Percentiles rank a stretch among this genome's conserved stretches.
These are phyloP conservation scores for Spisula subtruncata DNA, from an alignment of 2,888 invertebrate species.

Conservation along the genomic window DNA sequence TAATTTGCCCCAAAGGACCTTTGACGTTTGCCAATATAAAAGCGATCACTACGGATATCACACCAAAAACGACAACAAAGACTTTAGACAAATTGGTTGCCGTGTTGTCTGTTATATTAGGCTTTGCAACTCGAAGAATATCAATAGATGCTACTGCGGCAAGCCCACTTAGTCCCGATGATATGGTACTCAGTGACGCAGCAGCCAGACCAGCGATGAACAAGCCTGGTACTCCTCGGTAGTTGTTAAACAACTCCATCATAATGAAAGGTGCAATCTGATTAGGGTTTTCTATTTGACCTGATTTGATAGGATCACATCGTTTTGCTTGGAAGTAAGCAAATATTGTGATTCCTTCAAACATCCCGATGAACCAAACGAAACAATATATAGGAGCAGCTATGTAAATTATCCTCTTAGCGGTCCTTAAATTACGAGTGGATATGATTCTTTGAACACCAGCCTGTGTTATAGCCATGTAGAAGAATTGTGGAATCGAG, in stretches of 20 bases:
- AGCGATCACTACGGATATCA: slow-evolving; percentile 30
- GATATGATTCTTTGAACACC: slow-evolving; percentile 44
- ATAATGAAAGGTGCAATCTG: slow-evolving; percentile 38
- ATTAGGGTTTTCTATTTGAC: slow-evolving; percentile 33
- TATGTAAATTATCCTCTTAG: slow-evolving; percentile 25
- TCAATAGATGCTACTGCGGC: slow-evolving; percentile 43
- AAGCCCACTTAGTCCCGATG: slow-evolving; percentile 40
- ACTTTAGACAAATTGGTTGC: slow-evolving; percentile 30
- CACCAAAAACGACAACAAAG: slow-evolving; percentile 49
- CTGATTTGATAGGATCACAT: slow-evolving; percentile 51
- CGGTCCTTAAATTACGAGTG: slow-evolving; percentile 25
- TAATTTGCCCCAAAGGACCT: slow-evolving; percentile 52
- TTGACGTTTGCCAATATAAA: slow-evolving; percentile 43
- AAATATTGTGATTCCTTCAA: slow-evolving; percentile 32
- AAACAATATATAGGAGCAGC: slow-evolving; percentile 40
- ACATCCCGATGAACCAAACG: background rate
- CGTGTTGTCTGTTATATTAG: slow-evolving; percentile 2
- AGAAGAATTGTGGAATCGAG: slow-evolving; percentile 26
- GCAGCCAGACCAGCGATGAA: slow-evolving; percentile 41
- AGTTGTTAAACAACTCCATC: slow-evolving; percentile 35
- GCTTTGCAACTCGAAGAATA: slow-evolving; percentile 15
- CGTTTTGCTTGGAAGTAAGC: slow-evolving; percentile 39
- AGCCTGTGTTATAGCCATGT: slow-evolving; percentile 32
- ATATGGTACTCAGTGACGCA: slow-evolving; percentile 46
- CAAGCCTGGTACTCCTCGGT: slow-evolving; percentile 34